Conservation (phyloP, 2,888 invertebrate species). For the Drosophila anomelani region DNA sequence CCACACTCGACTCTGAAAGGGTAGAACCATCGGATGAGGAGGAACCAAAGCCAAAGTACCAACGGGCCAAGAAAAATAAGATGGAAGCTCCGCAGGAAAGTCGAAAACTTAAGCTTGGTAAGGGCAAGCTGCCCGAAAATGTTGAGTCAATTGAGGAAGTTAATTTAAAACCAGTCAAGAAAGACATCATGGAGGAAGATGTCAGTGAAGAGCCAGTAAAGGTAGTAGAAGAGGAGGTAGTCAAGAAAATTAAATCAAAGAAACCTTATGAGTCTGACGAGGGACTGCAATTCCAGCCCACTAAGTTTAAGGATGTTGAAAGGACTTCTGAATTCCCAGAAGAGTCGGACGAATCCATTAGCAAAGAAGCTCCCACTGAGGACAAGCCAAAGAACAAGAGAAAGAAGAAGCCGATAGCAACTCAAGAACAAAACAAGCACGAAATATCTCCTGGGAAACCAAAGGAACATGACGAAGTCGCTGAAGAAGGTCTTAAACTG, state of each 20-base stretch:
- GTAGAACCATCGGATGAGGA: constrained; percentile 60
- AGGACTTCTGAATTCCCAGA: constrained; percentile 13
- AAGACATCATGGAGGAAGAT: constrained; percentile 46
- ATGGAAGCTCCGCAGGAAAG: constrained; percentile 60
- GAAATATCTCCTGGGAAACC: constrained; percentile 83
- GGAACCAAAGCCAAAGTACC: constrained; percentile 82
- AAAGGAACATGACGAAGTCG: constrained; percentile 59
- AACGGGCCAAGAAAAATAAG: constrained; percentile 72
- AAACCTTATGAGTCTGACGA: constrained; percentile 58
- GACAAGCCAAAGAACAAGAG: constrained; percentile 81
- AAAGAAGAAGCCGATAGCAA: constrained; percentile 71
- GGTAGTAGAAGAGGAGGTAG: constrained; percentile 50
- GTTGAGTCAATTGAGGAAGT: constrained; percentile 82
- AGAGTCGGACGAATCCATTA: constrained; percentile 10
- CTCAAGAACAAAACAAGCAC: constrained; percentile 53
- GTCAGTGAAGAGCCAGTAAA: constrained; percentile 40
- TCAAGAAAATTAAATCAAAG: constrained; percentile 64
- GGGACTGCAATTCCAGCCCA: constrained; percentile 58
- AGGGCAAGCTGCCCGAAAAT: constrained; percentile 76
- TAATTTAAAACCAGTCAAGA: constrained; percentile 74
- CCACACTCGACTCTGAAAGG: constrained; percentile 72
- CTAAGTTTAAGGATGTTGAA: constrained; percentile 42
- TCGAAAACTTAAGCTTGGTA: constrained; percentile 77
- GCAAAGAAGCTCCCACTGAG: constrained; percentile 51
- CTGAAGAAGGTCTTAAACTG: constrained; percentile 76